phyloP scores from a whole-genome alignment of 2,888 invertebrate genomes.

The Xestia rhomboidea region DNA sequence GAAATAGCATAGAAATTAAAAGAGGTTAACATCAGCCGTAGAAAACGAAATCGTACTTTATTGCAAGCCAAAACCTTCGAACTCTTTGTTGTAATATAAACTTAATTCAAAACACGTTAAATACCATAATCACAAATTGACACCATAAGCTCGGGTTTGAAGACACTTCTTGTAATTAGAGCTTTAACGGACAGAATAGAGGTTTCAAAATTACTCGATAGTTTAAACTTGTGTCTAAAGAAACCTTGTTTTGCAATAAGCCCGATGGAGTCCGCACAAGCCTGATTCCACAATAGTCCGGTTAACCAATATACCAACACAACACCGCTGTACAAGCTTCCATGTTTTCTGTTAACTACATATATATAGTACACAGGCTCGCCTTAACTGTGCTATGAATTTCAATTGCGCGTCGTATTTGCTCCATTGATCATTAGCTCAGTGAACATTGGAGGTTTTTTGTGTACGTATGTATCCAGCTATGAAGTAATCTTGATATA shows the following conservation, averaged over 20 bases:
- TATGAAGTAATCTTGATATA: constrained; percentile 16
- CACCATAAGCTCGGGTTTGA: not conserved
- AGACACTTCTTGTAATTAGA: not conserved
- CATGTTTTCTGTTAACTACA: not conserved
- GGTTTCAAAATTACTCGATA: not conserved
- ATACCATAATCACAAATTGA: not conserved
- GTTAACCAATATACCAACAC: not conserved
- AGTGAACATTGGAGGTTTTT: too few relatives aligned
- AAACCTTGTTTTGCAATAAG: not conserved
- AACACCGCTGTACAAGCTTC: constrained; percentile 1
- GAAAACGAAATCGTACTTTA: not conserved
- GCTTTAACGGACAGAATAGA: not conserved
- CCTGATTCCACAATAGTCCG: constrained; percentile 13
- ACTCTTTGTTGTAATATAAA: not conserved
- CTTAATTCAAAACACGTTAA: not conserved
- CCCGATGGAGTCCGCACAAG: not conserved
- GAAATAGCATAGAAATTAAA: not conserved
- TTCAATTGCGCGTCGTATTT: constrained; percentile 30
- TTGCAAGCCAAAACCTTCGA: not conserved
- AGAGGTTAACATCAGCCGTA: not conserved
- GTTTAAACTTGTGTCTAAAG: not conserved
- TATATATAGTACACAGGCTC: not conserved
- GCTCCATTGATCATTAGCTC: not conserved
- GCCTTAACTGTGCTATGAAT: constrained; percentile 11
- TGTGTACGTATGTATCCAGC: not conserved